Evolutionary conservation across 1,140 invertebrate species (phyloP).

Genomic region (Drosophila rufa): DNA sequence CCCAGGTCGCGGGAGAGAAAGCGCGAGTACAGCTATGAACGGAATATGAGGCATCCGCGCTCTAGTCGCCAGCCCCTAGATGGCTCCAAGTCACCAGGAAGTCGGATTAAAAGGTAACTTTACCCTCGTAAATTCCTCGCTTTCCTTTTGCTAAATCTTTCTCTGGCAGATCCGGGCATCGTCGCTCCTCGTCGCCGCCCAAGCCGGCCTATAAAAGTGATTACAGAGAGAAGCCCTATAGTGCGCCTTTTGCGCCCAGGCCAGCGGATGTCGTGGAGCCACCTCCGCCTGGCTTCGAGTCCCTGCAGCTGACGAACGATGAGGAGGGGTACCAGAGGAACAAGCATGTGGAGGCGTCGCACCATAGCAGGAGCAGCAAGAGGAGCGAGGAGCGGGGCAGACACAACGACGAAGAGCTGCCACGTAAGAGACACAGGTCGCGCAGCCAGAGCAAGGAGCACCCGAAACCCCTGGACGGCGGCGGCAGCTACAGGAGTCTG

Average conservation of each 20-base stretch:
- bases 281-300: conserved; percentile 68
- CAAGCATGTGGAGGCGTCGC: conserved; percentile 12
- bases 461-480: conserved; percentile 22
- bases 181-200: conserved; percentile 63
- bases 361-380: conserved; percentile 15
- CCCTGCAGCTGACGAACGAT: conserved; percentile 47
- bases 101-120: conserved; percentile 75
- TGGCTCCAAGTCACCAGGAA: conserved; percentile 65
- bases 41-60: conserved; percentile 36
- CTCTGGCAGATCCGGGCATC: conserved; percentile 48
- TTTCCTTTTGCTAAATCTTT: background rate
- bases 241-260: conserved; percentile 31
- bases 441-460: conserved; percentile 48
- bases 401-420: conserved; percentile 16
- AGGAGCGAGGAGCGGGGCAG: conserved; percentile 9
- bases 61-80: conserved; percentile 47
- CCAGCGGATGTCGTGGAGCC: conserved; percentile 55
- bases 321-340: conserved; percentile 46
- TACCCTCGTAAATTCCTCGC: background rate
- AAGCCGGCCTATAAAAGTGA: conserved; percentile 54
- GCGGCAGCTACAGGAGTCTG: conserved; percentile 43
- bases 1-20: conserved; percentile 70
- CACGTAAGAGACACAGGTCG: conserved; percentile 53
- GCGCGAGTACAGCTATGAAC: conserved; percentile 68
- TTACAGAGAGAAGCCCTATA: conserved; percentile 47